Conservation (phyloP, 2,113 vertebrate genomes). For the Noturus placidus region DNA sequence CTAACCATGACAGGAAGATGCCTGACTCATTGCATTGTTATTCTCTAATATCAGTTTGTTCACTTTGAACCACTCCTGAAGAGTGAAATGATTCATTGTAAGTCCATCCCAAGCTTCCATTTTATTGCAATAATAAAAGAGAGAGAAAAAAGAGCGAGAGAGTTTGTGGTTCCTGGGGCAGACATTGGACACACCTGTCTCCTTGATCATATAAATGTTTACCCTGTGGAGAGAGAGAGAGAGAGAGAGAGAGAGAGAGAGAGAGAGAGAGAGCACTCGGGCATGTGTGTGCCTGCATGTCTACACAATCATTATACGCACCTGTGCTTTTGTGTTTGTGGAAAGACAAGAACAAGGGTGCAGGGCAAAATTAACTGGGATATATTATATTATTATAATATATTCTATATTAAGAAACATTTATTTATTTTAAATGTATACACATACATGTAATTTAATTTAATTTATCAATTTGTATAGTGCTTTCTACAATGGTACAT, state of each 20-base stretch:
- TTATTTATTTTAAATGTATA: no score
- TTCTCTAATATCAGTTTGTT: slow-evolving; percentile 12
- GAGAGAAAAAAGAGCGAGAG: neutral
- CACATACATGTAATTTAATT: no score
- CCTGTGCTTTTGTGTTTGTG: slow-evolving; percentile 28
- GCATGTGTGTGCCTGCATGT: neutral
- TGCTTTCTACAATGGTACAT: no score
- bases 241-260: neutral
- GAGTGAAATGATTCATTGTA: neutral
- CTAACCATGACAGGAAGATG: neutral
- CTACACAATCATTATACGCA: slow-evolving; percentile 16
- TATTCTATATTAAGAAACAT: no score
- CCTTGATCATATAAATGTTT: slow-evolving; percentile 31
- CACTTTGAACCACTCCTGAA: neutral
- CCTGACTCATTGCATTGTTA: neutral
- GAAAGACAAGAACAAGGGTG: slow-evolving; percentile 5
- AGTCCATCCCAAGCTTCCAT: neutral
- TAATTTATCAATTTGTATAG: no score
- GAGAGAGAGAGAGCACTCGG: neutral
- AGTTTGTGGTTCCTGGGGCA: neutral
- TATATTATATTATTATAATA: no score
- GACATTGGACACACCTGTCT: slow-evolving; percentile 24
- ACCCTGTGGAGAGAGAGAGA: slow-evolving; percentile 1
- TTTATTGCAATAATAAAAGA: neutral
- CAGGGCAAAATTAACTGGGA: neutral